Base-by-base conservation (phyloP, 2,797 vertebrate species). In the Anniella stebbinsi region DNA sequence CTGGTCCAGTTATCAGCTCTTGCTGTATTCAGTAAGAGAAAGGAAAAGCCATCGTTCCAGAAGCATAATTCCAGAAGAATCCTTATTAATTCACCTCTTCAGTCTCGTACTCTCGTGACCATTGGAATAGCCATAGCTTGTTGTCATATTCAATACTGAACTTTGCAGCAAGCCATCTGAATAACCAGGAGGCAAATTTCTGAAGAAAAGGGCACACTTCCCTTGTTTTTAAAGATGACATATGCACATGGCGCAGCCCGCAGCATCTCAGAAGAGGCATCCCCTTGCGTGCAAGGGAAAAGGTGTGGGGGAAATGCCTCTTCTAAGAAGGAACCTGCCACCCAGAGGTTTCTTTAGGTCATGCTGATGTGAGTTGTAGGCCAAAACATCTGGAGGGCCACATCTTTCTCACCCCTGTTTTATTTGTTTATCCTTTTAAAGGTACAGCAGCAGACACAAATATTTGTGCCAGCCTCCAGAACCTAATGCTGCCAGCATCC, bases 1-100 rank as follows among this genome's bases (percentile, higher is more conserved):
- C 97, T 72, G 98, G 97, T 92, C 96, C 93, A 72, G 95, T 96
- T 33, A 93, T 92, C 85, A 91, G 96, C 94, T 97, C 97, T 92
- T 97, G 96, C 97, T 98, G 93, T 66, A 87, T 78, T 89, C 63
- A 91, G 95, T 93, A 84, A 95, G 92, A 96, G 93, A 95, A 92
- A 92, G 93, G 73, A 75, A 93, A 88, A 87, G 48, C 80, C 67
- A 94, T 87, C 51, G 84, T 92, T 76, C 10, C 51, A 51, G 51
- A 51, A 51, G 51, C 67, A 94, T 92, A 94, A 72, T 89, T 38
- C 18, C 17, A 9, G 69, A 90, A 70, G 92, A 90, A 88, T 87
- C 76, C 80, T 84, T 85, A 48, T 11, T 60, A 93, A 60, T 33
- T 88, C 63, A 63, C 25, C 84, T 0, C 13, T 18, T 4, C 48